Base-by-base conservation (phyloP, 1,140 invertebrate genomes). In the Drosophila dunni region DNA sequence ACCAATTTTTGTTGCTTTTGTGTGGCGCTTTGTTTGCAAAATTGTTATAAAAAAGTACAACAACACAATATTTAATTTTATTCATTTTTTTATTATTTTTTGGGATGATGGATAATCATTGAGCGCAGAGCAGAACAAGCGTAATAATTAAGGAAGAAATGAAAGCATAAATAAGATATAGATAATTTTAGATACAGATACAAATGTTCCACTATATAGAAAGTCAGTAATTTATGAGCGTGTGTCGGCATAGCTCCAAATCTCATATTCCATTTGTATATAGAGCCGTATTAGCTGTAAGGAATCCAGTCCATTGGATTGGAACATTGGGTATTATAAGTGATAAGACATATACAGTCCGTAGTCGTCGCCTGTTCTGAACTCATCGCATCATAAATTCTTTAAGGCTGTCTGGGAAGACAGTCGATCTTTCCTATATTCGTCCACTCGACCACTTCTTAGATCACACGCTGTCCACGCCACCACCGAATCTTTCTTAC, bases 101-200 rank as follows among this genome's bases (percentile, higher is more conserved):
- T 86, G 83, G 85, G 85, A 88, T 84, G 80, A 88, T 81, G 70
- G 62, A 29, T 29, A 51, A 79, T 88, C 72, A 88, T 84, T 84
- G 74, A 79, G 70, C 77, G 69, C 76, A 71, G 63, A 88, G 62
- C 76, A 86, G 79, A 79, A 73, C 75, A 88, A 78, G 50, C 56
- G 63, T 68, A 76, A 70, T 65, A 62, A 69, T 50, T 57, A 78
- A 69, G 56, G 54, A 61, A 60, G 7, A 50, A 29, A 69, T 20
- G 62, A 62, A 40, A 44, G 13, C 53, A 57, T 40, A 56, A 17
- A 64, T 60, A 58, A 40, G 38, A 17, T 53, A 57, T 40, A 56
- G 15, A 60, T 60, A 48, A 13, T 72, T 71, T 53, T 65, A 75
- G 38, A 69, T 13, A 44, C 58, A 29, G 24, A 29, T 29, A 4